These are phyloP conservation scores for Trissolcus basalis DNA, from an alignment of 1,140 invertebrate genomes.

Conservation along the genomic window DNA sequence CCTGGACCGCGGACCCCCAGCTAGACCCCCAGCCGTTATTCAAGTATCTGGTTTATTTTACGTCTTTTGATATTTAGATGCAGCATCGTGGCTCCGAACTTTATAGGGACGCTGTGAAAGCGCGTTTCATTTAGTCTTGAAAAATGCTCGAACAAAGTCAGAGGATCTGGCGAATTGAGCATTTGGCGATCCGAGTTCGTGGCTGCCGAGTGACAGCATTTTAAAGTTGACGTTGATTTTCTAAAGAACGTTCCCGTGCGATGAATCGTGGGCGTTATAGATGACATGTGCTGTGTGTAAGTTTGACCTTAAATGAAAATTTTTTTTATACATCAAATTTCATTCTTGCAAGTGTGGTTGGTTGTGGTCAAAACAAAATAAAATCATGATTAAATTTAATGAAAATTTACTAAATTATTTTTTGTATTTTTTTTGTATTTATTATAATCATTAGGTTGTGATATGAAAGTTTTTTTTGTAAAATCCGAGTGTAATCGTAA, in stretches of 20 bases:
- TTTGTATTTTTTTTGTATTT: no score
- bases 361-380: no score
- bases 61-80: constrained; percentile 71
- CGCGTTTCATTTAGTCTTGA: constrained; percentile 43
- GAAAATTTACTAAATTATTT: no score
- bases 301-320: constrained; percentile 2
- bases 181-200: constrained; percentile 11
- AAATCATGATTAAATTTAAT: no score
- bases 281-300: constrained; percentile 6
- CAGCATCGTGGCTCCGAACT: constrained; percentile 19
- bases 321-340: background rate
- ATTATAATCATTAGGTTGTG: no score
- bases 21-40: constrained; percentile 73
- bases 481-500: no score
- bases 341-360: background rate
- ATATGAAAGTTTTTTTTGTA: no score
- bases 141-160: constrained; percentile 37
- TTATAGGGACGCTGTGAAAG: constrained; percentile 19
- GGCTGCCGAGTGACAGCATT: constrained; percentile 16
- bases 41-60: constrained; percentile 64
- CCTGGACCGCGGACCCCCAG: constrained; percentile 68
- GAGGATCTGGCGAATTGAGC: constrained; percentile 11
- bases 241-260: constrained; percentile 19
- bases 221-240: constrained; percentile 43
- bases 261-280: constrained; percentile 30